Base-by-base conservation (phyloP, 2,888 invertebrate species). In the Taenaris catops region DNA sequence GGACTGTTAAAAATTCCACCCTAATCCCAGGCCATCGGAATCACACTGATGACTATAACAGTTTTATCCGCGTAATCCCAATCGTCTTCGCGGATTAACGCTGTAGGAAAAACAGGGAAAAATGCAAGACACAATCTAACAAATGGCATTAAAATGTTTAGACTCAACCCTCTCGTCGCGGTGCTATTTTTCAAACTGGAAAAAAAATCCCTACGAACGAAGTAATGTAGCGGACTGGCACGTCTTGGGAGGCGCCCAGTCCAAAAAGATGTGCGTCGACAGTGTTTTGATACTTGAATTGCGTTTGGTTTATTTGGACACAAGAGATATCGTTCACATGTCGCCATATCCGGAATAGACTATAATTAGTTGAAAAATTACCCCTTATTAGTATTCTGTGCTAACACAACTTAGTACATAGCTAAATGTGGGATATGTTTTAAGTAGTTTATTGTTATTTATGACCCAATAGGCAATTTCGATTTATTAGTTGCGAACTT, bases 141-240 rank as follows among this genome's bases (percentile, higher is more conserved):
- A 86, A 84, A 87, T 87, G 83, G 87, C 76, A 87, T 87, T 87
- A 87, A 87, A 86, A 81, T 84, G 87, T 86, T 86, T 75, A 69
- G 74, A 63, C 62, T 54, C 69, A 71, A 81, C 80, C 84, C 84
- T 83, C 76, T 81, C 79, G 65, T 70, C 65, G 59, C 60, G 54
- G 63, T 74, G 80, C 81, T 79, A 86, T 87, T 87, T 87, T 78
- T 87, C 84, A 83, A 81, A 84, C 84, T 80, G 75, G 38, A 47
- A 70, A 80, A 19, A 83, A 83, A 78, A 75, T 73, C 78, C 74
- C 75, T 79, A 67, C 68, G 69, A 63, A 63, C 58, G 67, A 58
- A 55, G 72, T 72, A 83, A 80, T 81, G 83, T 76, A 78, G 81
- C 84, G 83, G 64, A 79, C 73, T 62, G 81, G 81, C 84, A 75